Base-by-base conservation (phyloP, 1,140 invertebrate genomes). In the Dendroctonus valens region DNA sequence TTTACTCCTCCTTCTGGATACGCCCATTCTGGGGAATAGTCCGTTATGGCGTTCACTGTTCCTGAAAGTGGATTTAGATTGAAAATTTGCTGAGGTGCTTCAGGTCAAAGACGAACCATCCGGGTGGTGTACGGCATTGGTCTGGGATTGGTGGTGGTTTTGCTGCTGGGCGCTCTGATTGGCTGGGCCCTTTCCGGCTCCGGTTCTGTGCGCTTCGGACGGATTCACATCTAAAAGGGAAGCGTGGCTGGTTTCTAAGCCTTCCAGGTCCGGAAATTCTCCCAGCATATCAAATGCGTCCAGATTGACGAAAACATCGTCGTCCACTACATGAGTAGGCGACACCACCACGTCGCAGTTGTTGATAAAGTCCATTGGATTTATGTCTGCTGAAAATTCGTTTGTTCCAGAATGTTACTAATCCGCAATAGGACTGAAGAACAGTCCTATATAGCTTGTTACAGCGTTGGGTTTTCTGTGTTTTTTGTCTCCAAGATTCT, bases 11-110 rank as follows among this genome's bases (percentile, higher is more conserved):
- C 95, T 83, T 97, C 93, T 57, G 93, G 90, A 76, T 96, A 97
- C n/a, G 94, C 93, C 95, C 95, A 98, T 76, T 97, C 95, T 0
- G 96, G 96, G 70, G 92, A 96, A 77, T 94, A 97, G 77, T 97
- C 95, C 61, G 93, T 93, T 65, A 97, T 97, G 3, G 26, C 26
- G 73, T 90, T 92, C 63, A 88, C 86, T 69, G 83, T 81, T 68
- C 83, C 83, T 74, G 84, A 83, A 65, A 70, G 41, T 41, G 14
- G 46, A 26, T 44, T 26, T 26, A 26, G 26, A 26, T 26, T 26
- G 26, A 3, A 26, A 26, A 26, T 1, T 26, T 26, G 26, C 26
- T 26, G 26, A 1, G 26, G 26, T 26, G 26, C 3, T 26, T 26
- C 26, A 3, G 26, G 26, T 26, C 26, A 9, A 38, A 38, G 3